These are phyloP conservation scores for Agonopterix subpropinquella DNA, from an alignment of 2,888 invertebrate genomes.

Conservation along the genomic window DNA sequence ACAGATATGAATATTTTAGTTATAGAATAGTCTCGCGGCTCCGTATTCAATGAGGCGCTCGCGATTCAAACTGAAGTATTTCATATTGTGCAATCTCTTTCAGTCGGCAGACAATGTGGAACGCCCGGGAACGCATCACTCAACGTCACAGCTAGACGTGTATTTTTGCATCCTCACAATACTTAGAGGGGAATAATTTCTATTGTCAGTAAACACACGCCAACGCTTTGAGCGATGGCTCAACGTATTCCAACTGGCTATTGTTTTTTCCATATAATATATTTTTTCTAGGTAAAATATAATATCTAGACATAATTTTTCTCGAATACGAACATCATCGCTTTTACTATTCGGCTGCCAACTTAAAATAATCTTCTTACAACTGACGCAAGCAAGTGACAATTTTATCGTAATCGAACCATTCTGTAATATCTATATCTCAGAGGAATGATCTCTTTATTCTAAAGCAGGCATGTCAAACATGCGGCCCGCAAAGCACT, in stretches of 20 bases:
- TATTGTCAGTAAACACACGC: slow-evolving; percentile 59
- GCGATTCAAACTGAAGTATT: slow-evolving; percentile 63
- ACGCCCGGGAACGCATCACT: slow-evolving; percentile 65
- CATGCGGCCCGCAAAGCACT: too few species aligned
- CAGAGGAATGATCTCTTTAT: too few species aligned
- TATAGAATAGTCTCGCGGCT: slow-evolving; percentile 34
- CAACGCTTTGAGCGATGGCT: slow-evolving; percentile 44
- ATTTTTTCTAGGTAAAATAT: too few species aligned
- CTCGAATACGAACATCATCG: too few species aligned
- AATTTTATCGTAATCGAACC: too few species aligned
- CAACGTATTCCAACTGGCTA: slow-evolving; percentile 29
- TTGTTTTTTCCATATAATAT: slow-evolving; percentile 19
- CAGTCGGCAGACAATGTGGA: slow-evolving; percentile 58
- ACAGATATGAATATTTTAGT: slow-evolving; percentile 49
- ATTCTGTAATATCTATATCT: too few species aligned
- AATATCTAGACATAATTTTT: too few species aligned
- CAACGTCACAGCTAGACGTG: slow-evolving; percentile 63
- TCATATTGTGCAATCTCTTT: slow-evolving; percentile 71
- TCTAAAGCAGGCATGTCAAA: too few species aligned
- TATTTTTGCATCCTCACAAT: slow-evolving; percentile 67
- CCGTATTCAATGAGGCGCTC: slow-evolving; percentile 59
- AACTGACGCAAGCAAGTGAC: too few species aligned
- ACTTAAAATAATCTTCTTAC: too few species aligned
- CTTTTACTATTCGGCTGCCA: too few species aligned
- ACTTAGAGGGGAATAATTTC: slow-evolving; percentile 63